These are phyloP conservation scores for Campoplex nolae DNA, from an alignment of 2,888 invertebrate genomes.

Conservation along the genomic window DNA sequence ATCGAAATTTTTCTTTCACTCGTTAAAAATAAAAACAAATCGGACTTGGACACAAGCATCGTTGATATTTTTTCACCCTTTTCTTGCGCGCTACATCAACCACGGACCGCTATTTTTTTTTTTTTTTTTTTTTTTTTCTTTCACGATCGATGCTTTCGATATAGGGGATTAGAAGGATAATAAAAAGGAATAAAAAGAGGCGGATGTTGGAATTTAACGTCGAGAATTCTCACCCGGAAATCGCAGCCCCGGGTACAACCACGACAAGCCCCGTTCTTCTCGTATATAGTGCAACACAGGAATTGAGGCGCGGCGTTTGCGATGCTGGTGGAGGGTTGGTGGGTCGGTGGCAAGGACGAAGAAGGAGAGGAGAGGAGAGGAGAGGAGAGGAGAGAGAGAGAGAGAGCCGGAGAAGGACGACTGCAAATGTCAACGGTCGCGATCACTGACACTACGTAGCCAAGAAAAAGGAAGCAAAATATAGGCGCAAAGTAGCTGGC, in stretches of 20 bases:
- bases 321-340: slow-evolving; percentile 57
- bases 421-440: slow-evolving; percentile 70
- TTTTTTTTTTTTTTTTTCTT: not conserved
- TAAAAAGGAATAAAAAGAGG: not conserved
- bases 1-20: not conserved
- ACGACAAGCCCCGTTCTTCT: slow-evolving; percentile 52
- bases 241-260: slow-evolving; percentile 53
- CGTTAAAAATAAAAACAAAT: not conserved
- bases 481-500: slow-evolving; percentile 25
- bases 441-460: slow-evolving; percentile 66
- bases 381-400: too few relatives aligned
- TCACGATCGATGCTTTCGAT: not conserved
- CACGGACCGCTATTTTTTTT: too few relatives aligned
- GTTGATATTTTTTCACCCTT: not conserved
- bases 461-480: slow-evolving; percentile 51
- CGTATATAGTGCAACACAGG: slow-evolving; percentile 62
- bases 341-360: slow-evolving; percentile 62
- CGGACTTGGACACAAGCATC: not conserved
- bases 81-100: too few relatives aligned
- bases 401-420: slow-evolving; percentile 62
- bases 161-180: not conserved
- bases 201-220: not conserved
- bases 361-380: slow-evolving; percentile 65
- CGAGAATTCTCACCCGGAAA: slow-evolving; percentile 59
- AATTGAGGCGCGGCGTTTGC: slow-evolving; percentile 62